Evolutionary conservation across 1,140 invertebrate genomes (phyloP).

Genomic region (Adoxophyes honmai): DNA sequence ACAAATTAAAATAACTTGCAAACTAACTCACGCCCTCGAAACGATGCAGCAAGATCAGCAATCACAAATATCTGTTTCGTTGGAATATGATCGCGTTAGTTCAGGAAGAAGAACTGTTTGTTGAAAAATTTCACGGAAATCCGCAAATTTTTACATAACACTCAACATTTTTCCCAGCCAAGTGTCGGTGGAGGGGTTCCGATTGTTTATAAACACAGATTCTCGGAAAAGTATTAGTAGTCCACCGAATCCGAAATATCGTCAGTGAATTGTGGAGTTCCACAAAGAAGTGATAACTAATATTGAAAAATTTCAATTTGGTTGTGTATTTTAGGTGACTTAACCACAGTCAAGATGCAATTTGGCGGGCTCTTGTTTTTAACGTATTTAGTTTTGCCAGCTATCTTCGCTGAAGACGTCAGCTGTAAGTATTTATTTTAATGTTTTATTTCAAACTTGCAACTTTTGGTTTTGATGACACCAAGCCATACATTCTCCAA

Average conservation of each 20-base stretch:
- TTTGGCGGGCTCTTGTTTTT: constrained; percentile 27
- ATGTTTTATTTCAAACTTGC: background rate
- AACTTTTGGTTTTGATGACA: too few relatives aligned
- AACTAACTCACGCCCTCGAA: too few relatives aligned
- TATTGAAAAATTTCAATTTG: background rate
- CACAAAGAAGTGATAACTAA: constrained; percentile 10
- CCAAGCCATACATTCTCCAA: too few relatives aligned
- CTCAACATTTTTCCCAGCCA: constrained; percentile 21
- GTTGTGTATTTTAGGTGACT: constrained; percentile 21
- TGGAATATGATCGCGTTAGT: background rate
- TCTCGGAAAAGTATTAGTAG: constrained; percentile 40
- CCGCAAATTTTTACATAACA: constrained; percentile 18
- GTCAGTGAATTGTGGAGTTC: constrained; percentile 15
- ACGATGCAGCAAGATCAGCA: too few relatives aligned
- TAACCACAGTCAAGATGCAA: constrained; percentile 31
- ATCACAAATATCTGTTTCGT: too few relatives aligned
- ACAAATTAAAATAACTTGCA: too few relatives aligned
- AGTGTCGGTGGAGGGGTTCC: constrained; percentile 24
- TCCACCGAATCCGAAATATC: background rate
- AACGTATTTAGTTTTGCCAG: constrained; percentile 28
- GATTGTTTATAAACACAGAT: constrained; percentile 44
- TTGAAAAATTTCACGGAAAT: constrained; percentile 34
- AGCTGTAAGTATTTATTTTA: constrained; percentile 37
- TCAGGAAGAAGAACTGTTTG: constrained; percentile 22
- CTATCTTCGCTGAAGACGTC: constrained; percentile 37